These are phyloP conservation scores for Athalia cordata DNA, from an alignment of 2,888 invertebrate genomes.

Conservation along the genomic window DNA sequence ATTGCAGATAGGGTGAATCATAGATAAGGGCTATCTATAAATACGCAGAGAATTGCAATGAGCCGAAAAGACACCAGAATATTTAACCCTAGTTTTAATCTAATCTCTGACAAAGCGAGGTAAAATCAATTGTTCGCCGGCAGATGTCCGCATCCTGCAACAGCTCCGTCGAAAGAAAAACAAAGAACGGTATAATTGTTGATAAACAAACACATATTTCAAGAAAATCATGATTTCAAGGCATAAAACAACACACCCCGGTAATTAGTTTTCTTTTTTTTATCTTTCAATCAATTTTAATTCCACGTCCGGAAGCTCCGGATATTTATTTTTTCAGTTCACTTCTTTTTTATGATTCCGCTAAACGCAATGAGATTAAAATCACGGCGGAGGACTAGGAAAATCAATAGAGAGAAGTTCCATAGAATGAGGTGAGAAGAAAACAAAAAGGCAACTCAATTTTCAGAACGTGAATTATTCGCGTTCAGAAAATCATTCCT, in stretches of 20 bases:
- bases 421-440: neutral
- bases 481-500: no score
- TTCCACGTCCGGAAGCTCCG: constrained; percentile 2
- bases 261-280: neutral
- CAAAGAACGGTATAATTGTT: neutral
- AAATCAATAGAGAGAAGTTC: constrained; percentile 20
- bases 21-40: constrained; percentile 16
- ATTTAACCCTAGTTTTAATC: constrained; percentile 10
- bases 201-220: neutral
- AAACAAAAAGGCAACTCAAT: no score
- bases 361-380: constrained; percentile 34
- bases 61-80: neutral
- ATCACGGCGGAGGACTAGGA: neutral
- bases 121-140: neutral
- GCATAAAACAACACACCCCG: neutral
- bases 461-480: no score
- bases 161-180: no score
- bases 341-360: constrained; percentile 16
- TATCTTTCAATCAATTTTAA: constrained; percentile 28
- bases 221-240: neutral
- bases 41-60: neutral
- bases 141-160: no score
- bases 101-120: neutral
- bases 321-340: constrained; percentile 15
- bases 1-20: constrained; percentile 13